phyloP scores from a whole-genome alignment of 35 echinoderm and acorn worm species.

The Chiridota heheva region DNA sequence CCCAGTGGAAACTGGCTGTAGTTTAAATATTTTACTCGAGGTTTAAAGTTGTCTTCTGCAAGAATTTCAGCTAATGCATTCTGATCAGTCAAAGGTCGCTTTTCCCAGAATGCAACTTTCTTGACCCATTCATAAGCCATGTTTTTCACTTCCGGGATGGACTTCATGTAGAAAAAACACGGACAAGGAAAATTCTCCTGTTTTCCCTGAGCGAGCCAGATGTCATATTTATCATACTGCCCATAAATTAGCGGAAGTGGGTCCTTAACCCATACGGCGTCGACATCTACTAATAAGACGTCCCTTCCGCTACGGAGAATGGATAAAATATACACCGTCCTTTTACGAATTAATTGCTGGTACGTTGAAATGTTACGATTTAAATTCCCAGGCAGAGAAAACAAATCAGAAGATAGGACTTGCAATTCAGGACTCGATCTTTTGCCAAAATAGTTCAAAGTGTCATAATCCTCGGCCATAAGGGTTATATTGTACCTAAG shows the following conservation, averaged over 20 bases:
- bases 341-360: slow-evolving; percentile 45
- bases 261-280: slow-evolving; percentile 61
- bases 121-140: slow-evolving; percentile 45
- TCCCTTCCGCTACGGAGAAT: slow-evolving; percentile 36
- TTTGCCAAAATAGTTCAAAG: slow-evolving; percentile 22
- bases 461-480: slow-evolving; percentile 48
- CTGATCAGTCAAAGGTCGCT: slow-evolving; percentile 35
- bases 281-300: slow-evolving; percentile 44
- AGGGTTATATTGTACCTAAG: slow-evolving; percentile 32
- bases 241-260: slow-evolving; percentile 25
- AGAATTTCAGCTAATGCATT: slow-evolving; percentile 27
- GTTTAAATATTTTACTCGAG: slow-evolving; percentile 23
- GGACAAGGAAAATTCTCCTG: slow-evolving; percentile 29
- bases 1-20: slow-evolving; percentile 39
- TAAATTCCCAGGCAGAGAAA: slow-evolving; percentile 11
- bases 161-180: slow-evolving; percentile 63
- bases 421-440: slow-evolving; percentile 23
- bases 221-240: slow-evolving; percentile 41
- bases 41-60: neutral
- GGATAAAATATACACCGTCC: slow-evolving; percentile 52
- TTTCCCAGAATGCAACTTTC: slow-evolving; percentile 8
- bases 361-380: slow-evolving; percentile 34
- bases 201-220: slow-evolving; percentile 51
- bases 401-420: neutral
- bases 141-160: slow-evolving; percentile 27